Percentiles rank a stretch among this genome's conserved stretches.
Conservation (phyloP, 2,113 vertebrate species). For the Elaphurus davidianus region DNA sequence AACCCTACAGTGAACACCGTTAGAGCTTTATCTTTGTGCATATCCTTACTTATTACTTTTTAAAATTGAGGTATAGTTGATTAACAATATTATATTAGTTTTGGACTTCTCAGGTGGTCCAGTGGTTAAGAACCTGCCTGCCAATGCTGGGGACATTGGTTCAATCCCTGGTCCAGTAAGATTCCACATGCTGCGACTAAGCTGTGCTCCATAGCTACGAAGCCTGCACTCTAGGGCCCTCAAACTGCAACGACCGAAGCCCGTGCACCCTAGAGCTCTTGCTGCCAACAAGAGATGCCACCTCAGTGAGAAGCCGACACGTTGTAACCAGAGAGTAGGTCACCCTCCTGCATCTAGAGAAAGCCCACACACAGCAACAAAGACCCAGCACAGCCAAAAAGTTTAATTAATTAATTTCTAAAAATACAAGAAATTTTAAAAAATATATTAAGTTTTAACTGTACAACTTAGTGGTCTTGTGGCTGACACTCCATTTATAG, state of each 20-base stretch:
- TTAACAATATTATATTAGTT: not conserved
- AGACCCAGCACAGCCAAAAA: not conserved
- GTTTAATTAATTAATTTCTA: not conserved
- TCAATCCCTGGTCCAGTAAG: not conserved
- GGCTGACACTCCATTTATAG: not conserved
- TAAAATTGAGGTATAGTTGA: not conserved
- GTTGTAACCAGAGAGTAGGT: not conserved
- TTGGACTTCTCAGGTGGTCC: not conserved
- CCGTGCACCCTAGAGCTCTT: rapidly evolving
- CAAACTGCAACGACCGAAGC: not conserved
- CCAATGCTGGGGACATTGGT: not conserved
- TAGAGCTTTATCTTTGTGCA: not conserved
- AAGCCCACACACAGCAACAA: not conserved
- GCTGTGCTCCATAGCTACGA: not conserved
- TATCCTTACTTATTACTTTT: not conserved
- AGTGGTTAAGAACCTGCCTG: not conserved
- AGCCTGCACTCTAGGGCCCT: not conserved
- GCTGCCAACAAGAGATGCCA: not conserved
- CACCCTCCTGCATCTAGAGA: not conserved
- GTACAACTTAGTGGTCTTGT: not conserved
- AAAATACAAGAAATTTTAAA: not conserved
- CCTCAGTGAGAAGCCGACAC: not conserved
- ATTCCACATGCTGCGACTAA: not conserved
- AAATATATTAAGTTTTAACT: not conserved
- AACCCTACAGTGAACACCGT: not conserved